Base-by-base conservation (phyloP, 2,797 vertebrate genomes). In the Aotus griseimembra region DNA sequence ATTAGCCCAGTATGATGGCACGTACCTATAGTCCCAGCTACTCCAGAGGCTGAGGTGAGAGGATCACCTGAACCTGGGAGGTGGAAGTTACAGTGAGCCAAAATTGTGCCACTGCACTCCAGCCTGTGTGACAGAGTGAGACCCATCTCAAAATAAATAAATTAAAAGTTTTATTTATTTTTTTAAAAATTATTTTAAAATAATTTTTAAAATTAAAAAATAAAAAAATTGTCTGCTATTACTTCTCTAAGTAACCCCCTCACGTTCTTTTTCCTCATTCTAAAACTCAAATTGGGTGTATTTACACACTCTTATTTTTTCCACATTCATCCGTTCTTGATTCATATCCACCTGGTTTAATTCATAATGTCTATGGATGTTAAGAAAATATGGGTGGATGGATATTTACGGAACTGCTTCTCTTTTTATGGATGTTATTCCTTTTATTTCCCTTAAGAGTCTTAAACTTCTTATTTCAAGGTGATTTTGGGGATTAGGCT, bases 381-480 rank as follows among this genome's bases (percentile, higher is more conserved):
- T 76, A 46, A 46, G 24, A 76, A 46, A 76, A 48, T 28, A 46
- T 11, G 24, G 57, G 10, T 76, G 28, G 75, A 76, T 76, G 39
- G 70, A 7, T 41, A 19, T 26, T 41, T 73, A 41, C 14, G 44
- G 44, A 46, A 46, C 28, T 28, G 19, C 6, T n/a, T 75, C 77
- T 75, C 26, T 58, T 88, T 50, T 9, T 41, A 33, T 76, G 41
- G 52, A 55, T 83, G 24, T 17, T 81, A 79, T 76, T 86, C 7
- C 46, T 83, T 86, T 41, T 80, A 50, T 58, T 4, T 33, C 36
- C 26, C 80, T 52, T 67, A 39, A 87, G 2, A 28, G 26, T 64
- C 55, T 61, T 79, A 76, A 88, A 41, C 88, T 92, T 85, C 39
- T 84, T 77, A 22, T 85, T 93, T 88, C 82, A 80, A 93, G 85